Evolutionary conservation across 2,797 vertebrate genomes (phyloP).

Genomic region (Melanotaenia trifasciata): DNA sequence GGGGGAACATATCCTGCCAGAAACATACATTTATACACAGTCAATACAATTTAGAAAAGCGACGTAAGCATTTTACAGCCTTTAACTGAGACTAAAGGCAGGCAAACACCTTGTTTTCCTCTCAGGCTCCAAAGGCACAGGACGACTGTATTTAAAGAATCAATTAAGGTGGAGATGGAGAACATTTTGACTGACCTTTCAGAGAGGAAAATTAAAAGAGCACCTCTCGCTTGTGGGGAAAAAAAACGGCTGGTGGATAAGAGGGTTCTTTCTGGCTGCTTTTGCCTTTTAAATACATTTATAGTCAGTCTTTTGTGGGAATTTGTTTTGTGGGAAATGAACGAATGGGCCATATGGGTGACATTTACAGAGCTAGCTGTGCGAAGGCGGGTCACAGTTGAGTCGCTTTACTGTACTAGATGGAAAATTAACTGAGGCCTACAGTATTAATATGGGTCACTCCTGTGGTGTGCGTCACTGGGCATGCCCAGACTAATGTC

Average conservation of each 20-base stretch:
- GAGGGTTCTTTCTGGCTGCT: slow-evolving; percentile 75
- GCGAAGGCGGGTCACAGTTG: slow-evolving; percentile 69
- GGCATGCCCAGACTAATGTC: slow-evolving; percentile 56
- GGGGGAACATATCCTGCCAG: slow-evolving; percentile 34
- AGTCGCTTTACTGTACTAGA: slow-evolving; percentile 71
- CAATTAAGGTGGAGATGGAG: slow-evolving; percentile 83
- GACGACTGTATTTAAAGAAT: slow-evolving; percentile 83
- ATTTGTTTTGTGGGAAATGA: slow-evolving; percentile 80
- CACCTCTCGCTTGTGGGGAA: slow-evolving; percentile 80
- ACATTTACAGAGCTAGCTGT: slow-evolving; percentile 77
- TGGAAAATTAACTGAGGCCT: slow-evolving; percentile 74
- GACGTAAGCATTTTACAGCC: slow-evolving; percentile 54
- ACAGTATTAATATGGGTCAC: slow-evolving; percentile 71
- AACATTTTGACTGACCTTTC: slow-evolving; percentile 84
- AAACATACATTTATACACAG: slow-evolving; percentile 46
- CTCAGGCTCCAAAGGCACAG: slow-evolving; percentile 41
- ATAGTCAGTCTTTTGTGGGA: slow-evolving; percentile 73
- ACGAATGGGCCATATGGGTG: slow-evolving; percentile 71
- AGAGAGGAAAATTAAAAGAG: slow-evolving; percentile 84
- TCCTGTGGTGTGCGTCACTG: slow-evolving; percentile 52
- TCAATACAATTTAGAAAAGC: slow-evolving; percentile 54
- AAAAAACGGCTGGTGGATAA: slow-evolving; percentile 70
- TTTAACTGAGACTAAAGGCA: slow-evolving; percentile 69
- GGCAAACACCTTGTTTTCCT: slow-evolving; percentile 64
- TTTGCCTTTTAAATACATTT: slow-evolving; percentile 84